phyloP scores from a whole-genome alignment of 2,888 invertebrate genomes.

The Andrena camellia region DNA sequence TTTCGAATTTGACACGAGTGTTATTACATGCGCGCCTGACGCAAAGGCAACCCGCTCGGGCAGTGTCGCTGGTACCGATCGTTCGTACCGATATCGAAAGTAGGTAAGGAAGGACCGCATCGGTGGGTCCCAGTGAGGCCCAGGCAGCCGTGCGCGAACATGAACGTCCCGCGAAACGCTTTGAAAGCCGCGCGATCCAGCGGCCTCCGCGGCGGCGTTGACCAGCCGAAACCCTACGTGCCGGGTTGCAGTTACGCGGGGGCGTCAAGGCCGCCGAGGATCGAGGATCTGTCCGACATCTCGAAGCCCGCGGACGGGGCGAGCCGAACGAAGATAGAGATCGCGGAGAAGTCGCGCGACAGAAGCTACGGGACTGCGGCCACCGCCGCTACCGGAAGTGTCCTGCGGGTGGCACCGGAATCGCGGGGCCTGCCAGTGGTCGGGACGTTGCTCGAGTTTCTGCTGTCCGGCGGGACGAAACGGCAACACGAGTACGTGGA shows the following conservation, averaged over 20 bases:
- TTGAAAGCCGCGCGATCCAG: constrained; percentile 6
- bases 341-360: constrained; percentile 18
- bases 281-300: constrained; percentile 43
- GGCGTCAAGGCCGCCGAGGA: constrained; percentile 31
- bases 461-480: constrained; percentile 86
- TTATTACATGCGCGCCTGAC: neutral
- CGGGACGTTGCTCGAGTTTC: constrained; percentile 75
- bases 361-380: constrained; percentile 12
- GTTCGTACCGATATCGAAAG: neutral
- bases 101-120: neutral
- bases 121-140: neutral
- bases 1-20: constrained; percentile 27
- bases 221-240: neutral
- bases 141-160: constrained; percentile 9
- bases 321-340: constrained; percentile 15
- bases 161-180: constrained; percentile 36
- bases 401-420: constrained; percentile 82
- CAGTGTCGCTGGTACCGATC: neutral
- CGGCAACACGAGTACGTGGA: constrained; percentile 92
- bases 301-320: constrained; percentile 27
- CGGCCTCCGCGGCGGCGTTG: neutral
- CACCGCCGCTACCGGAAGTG: constrained; percentile 6
- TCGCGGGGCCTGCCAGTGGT: constrained; percentile 71
- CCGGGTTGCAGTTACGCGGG: constrained; percentile 40
- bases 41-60: neutral